Evolutionary conservation across 2,888 invertebrate species (phyloP).

Genomic region (Macaria liturata): DNA sequence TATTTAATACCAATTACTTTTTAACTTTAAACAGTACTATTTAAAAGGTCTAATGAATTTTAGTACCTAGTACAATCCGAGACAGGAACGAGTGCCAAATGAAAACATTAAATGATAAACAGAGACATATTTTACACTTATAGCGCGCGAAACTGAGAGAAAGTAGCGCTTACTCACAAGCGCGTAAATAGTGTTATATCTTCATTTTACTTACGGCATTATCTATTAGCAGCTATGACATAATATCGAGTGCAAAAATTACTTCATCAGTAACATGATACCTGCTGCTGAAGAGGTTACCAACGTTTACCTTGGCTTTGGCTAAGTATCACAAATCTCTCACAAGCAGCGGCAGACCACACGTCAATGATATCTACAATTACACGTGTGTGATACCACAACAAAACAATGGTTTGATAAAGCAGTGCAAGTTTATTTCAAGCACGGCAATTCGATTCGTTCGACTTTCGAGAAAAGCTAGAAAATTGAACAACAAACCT

Average conservation of each 20-base stretch:
- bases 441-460: slow-evolving; percentile 18
- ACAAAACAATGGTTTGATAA: slow-evolving; percentile 31
- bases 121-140: not conserved
- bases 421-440: not conserved
- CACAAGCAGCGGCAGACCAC: slow-evolving; percentile 8
- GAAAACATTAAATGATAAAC: slow-evolving; percentile 1
- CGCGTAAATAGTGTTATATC: slow-evolving; percentile 8
- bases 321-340: slow-evolving; percentile 1
- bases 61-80: not conserved
- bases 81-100: not conserved
- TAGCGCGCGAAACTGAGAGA: slow-evolving; percentile 2
- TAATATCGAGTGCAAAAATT: slow-evolving; percentile 70
- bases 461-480: slow-evolving; percentile 1
- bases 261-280: slow-evolving; percentile 73
- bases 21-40: not conserved
- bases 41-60: not conserved
- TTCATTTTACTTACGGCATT: slow-evolving; percentile 20
- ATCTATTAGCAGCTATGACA: slow-evolving; percentile 79
- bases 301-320: slow-evolving; percentile 24
- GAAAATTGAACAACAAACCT: not conserved
- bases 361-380: slow-evolving; percentile 7
- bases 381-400: slow-evolving; percentile 29
- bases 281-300: slow-evolving; percentile 31
- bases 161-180: slow-evolving; percentile 7
- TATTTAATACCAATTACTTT: not conserved